Evolutionary conservation across 2,113 vertebrate genomes (phyloP), one percentile per base, ranked within the genome.

Genomic region (Rhadina sibilatrix): DNA sequence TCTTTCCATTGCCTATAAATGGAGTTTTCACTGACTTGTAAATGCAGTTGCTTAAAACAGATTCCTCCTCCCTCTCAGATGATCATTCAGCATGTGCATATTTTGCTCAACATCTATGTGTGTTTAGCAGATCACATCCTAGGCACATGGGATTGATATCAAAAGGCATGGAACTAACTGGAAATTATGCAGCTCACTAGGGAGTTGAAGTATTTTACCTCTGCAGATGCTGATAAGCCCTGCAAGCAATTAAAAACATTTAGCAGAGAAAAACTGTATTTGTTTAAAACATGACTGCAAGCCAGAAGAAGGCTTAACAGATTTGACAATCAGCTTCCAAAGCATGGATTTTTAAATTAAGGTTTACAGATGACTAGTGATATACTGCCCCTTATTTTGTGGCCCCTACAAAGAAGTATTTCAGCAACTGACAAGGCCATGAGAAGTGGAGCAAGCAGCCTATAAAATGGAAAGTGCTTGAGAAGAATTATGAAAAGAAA

Each of bases 181-280:
- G 49, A 94, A 93, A 69, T 69, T 38, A 59, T 38, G 38, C 37
- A 79, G 28, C 59, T 91, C 54, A 24, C 65, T 40, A 38, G 65
- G 59, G 81, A 94, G 27, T 42, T 93, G 33, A 78, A 89, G 66
- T 50, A 93, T 85, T 95, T 87, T 77, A 90, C 80, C 61, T 91
- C 83, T 76, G 89, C 72, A 94, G 69, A 94, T 82, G 60, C n/a
- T 79, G 77, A 87, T 89, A 90, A 81, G 30, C 30, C 56, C 59
- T 92, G 37, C 18, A 85, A 91, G 84, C 57, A 87, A 92, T 84
- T 92, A 75, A 94, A 90, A 93, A 25, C 27, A 75, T 53, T 70
- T 56, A 85, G 40, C 35, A 64, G 74, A 87, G 33, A 82, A 78
- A 84, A 96, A 23, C 23, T 33, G 3, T 56, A 53, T 95, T 91